Evolutionary conservation across 2,888 invertebrate species (phyloP).

Genomic region (Margaritifera margaritifera): DNA sequence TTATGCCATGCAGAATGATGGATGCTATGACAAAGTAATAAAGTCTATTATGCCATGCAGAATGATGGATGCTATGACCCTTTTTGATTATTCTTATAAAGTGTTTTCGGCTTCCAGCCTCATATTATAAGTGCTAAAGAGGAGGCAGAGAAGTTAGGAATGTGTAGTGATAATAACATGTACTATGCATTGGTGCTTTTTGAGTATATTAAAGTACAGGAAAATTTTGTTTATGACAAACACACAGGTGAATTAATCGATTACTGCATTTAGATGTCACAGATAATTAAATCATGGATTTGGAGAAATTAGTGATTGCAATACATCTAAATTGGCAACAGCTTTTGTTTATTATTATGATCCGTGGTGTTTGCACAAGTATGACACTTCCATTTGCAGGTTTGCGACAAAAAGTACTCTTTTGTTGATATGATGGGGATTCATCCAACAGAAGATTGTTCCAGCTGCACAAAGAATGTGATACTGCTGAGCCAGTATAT

Average conservation of each 20-base stretch:
- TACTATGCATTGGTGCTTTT: constrained; percentile 2
- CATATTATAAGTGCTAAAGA: no score
- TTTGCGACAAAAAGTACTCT: constrained; percentile 17
- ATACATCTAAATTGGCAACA: neutral
- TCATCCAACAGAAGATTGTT: constrained; percentile 6
- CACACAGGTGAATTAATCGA: constrained; percentile 15
- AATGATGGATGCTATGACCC: no score
- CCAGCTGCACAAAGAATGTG: neutral
- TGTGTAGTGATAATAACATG: no score
- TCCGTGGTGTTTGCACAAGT: neutral
- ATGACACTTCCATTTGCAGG: constrained; percentile 9
- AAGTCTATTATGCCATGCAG: no score
- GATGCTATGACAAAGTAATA: no score
- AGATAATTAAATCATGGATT: constrained; percentile 6
- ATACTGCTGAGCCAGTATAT: neutral
- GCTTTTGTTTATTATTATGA: constrained; percentile 1
- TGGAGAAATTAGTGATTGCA: neutral
- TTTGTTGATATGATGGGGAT: constrained; percentile 14
- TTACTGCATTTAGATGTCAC: constrained; percentile 1
- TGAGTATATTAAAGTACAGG: constrained; percentile 12
- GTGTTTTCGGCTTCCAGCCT: no score
- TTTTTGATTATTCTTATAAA: no score
- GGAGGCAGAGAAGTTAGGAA: no score
- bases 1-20: no score
- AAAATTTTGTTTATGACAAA: constrained; percentile 15